phyloP scores from a whole-genome alignment of 2,113 vertebrate genomes.

The Gobiocypris rarus region DNA sequence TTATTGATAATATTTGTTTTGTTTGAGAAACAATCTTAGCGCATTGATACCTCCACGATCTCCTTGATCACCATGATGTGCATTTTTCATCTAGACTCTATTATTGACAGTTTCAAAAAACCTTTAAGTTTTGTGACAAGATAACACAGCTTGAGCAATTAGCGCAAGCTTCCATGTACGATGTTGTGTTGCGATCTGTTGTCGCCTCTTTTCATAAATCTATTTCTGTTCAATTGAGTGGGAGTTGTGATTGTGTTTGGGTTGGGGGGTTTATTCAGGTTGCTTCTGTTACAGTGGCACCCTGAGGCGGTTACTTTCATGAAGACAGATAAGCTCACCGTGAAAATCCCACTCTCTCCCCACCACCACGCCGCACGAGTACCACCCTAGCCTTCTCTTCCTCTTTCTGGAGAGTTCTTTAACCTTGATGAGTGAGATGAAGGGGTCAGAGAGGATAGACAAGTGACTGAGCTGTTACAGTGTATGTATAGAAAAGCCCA shows the following conservation, averaged over 20 bases:
- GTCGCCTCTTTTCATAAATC: slow-evolving; percentile 44
- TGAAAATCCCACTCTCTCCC: slow-evolving; percentile 61
- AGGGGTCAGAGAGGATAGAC: slow-evolving; percentile 51
- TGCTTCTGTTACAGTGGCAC: slow-evolving; percentile 69
- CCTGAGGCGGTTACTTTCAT: slow-evolving; percentile 79
- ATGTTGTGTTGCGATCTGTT: slow-evolving; percentile 36
- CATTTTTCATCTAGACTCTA: background rate
- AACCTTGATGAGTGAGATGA: slow-evolving; percentile 81
- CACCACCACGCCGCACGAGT: background rate
- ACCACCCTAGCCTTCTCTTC: slow-evolving; percentile 45
- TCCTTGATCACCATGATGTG: no score
- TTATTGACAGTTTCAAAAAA: background rate
- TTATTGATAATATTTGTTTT: no score
- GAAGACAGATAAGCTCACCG: slow-evolving; percentile 77
- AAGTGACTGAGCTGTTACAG: slow-evolving; percentile 45
- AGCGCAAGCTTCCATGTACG: background rate
- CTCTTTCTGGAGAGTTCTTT: slow-evolving; percentile 80
- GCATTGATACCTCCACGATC: no score
- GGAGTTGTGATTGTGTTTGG: slow-evolving; percentile 62
- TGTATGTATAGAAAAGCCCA: slow-evolving; percentile 31
- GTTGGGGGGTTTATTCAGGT: slow-evolving; percentile 56
- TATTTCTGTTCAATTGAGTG: slow-evolving; percentile 50
- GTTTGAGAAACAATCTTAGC: no score
- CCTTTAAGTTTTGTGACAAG: background rate
- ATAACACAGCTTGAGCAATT: background rate